Conservation (phyloP, 2,797 vertebrate genomes). For the Jordanella pulchra region DNA sequence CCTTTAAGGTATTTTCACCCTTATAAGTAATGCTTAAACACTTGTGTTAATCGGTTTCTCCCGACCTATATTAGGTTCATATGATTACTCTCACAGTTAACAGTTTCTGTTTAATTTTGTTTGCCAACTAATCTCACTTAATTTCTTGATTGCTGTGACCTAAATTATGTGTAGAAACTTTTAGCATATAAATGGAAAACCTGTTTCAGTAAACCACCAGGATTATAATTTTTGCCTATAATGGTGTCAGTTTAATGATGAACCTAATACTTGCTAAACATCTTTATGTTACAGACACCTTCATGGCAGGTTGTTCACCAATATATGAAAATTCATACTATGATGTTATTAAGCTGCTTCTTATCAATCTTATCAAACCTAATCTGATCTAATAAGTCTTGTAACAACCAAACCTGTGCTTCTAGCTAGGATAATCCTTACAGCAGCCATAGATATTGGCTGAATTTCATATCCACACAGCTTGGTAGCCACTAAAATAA, state of each 20-base stretch:
- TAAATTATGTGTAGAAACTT: background rate
- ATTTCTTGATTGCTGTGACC: background rate
- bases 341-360: too few relatives aligned
- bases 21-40: constrained; percentile 5
- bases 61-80: background rate
- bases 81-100: constrained; percentile 1
- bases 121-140: background rate
- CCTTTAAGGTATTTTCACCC: constrained; percentile 4
- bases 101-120: background rate
- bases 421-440: background rate
- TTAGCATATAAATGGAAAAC: background rate
- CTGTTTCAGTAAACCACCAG: background rate
- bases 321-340: too few relatives aligned
- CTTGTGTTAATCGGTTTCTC: background rate
- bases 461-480: background rate
- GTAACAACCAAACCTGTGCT: background rate
- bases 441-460: background rate
- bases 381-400: background rate
- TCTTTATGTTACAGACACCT: too few relatives aligned
- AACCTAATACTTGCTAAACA: background rate
- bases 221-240: background rate
- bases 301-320: too few relatives aligned
- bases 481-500: too few relatives aligned
- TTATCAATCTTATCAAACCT: background rate
- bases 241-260: background rate